Conservation (phyloP, 2,113 vertebrate genomes). For the Dolichotis patagonum region DNA sequence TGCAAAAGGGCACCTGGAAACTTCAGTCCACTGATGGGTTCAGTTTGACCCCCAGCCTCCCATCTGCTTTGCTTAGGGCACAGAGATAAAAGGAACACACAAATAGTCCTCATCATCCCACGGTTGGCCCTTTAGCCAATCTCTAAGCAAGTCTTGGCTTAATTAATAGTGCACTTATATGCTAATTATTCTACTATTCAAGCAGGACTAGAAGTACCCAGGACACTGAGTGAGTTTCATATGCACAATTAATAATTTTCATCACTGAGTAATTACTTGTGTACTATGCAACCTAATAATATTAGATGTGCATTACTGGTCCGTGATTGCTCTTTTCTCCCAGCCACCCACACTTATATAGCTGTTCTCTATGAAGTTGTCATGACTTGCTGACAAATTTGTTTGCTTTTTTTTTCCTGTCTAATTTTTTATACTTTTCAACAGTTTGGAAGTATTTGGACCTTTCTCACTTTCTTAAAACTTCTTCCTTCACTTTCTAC, state of each 20-base stretch:
- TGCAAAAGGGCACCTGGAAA: neutral
- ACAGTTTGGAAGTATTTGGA: neutral
- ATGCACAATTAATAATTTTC: slow-evolving; percentile 63
- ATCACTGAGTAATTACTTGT: slow-evolving; percentile 50
- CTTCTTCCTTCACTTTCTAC: neutral
- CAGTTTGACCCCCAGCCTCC: neutral
- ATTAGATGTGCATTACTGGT: neutral
- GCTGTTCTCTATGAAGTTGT: slow-evolving; percentile 3
- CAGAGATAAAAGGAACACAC: neutral
- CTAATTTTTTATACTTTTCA: slow-evolving; percentile 6
- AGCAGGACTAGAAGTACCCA: neutral
- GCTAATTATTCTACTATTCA: slow-evolving; percentile 74
- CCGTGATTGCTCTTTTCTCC: slow-evolving; percentile 58
- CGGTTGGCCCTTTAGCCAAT: slow-evolving; percentile 35
- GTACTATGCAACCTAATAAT: slow-evolving; percentile 65
- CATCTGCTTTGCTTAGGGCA: neutral
- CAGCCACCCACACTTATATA: slow-evolving; percentile 1
- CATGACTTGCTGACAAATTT: slow-evolving; percentile 32
- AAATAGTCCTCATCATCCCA: slow-evolving; percentile 30
- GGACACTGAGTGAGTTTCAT: slow-evolving; percentile 23
- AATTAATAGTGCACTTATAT: slow-evolving; percentile 64
- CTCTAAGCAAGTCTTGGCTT: slow-evolving; percentile 44
- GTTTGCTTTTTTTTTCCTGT: neutral
- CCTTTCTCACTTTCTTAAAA: neutral
- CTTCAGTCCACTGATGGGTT: neutral